Evolutionary conservation across 1,140 invertebrate genomes (phyloP), one percentile per base, ranked within the genome.

Genomic region (Drosophila kikkawai): DNA sequence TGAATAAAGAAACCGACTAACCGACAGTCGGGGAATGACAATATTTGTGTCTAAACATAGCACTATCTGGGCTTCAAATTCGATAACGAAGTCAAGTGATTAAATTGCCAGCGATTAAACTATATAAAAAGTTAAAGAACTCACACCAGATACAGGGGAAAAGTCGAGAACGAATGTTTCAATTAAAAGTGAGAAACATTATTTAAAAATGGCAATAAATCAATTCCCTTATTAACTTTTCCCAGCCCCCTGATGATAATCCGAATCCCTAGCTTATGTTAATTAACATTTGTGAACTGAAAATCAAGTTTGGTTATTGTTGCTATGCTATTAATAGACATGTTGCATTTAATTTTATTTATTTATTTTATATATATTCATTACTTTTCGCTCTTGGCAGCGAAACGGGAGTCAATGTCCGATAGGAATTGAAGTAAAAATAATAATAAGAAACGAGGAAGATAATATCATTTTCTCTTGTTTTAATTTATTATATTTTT

Each of bases 1-100:
- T 55, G 51, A 55, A 37, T 55, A 55, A 55, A 55, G 51, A 55
- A 37, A 37, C 32, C 51, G 34, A 55, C 17, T 19, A 55, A 13
- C 17, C 19, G 29, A 12, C 22, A 22, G 22, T 2, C 48, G 48
- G 15, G 29, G 15, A 51, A 34, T 51, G 50, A 51, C 50, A 51
- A 51, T 51, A 51, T 34, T 34, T 17, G 48, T n/a, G 48, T 34
- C 51, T 55, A 55, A 55, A 37, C 32, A 15, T 37, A 55, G 34
- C 51, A n/a, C 5, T 55, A 55, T 55, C 51, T 55, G 51, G 50
- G 50, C 50, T 51, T 51, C 9, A 17, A 17, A 34, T 34, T 37
- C 12, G 51, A 55, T 55, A 55, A 55, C 51, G 34, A 37, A 36
- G 6, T 36, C 51, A 37, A 53, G 6, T 37, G 32, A 55, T 36